These are phyloP conservation scores for Pardosa pseudoannulata DNA, from an alignment of 2,888 invertebrate species.

Conservation along the genomic window DNA sequence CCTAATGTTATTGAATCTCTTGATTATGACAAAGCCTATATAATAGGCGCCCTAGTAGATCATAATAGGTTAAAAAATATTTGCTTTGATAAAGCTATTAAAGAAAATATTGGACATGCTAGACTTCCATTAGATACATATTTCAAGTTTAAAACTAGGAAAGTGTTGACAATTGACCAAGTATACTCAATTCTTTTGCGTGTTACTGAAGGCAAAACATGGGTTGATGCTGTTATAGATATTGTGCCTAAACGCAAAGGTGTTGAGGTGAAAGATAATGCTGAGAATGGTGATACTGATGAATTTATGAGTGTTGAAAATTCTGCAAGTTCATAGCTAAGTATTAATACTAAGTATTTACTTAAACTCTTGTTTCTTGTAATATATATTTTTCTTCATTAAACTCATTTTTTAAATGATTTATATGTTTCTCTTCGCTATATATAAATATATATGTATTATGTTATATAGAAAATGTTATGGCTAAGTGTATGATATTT, in stretches of 20 bases:
- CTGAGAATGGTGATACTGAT: background rate
- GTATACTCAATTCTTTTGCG: conserved; percentile 90
- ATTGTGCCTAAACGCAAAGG: conserved; percentile 86
- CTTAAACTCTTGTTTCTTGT: too few relatives aligned
- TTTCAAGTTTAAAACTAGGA: conserved; percentile 92
- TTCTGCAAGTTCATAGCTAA: too few relatives aligned
- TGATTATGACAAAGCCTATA: conserved; percentile 83
- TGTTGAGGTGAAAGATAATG: conserved; percentile 23
- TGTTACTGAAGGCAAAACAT: conserved; percentile 86
- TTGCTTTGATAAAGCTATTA: conserved; percentile 88
- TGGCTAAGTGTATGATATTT: too few relatives aligned
- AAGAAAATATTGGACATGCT: conserved; percentile 87
- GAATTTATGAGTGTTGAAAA: too few relatives aligned
- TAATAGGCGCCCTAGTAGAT: conserved; percentile 98
- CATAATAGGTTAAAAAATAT: conserved; percentile 92
- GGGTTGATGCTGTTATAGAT: conserved; percentile 87
- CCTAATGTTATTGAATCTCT: conserved; percentile 86
- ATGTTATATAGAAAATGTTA: too few relatives aligned
- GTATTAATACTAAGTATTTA: too few relatives aligned
- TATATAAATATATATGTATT: too few relatives aligned
- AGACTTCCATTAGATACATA: conserved; percentile 92
- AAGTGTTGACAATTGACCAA: conserved; percentile 97
- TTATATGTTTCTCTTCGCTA: too few relatives aligned
- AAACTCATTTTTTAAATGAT: too few relatives aligned
- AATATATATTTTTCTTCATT: too few relatives aligned